Percentiles rank a stretch among this genome's conserved stretches.
These are phyloP conservation scores for Hydrolagus affinis DNA, from an alignment of 2,113 vertebrate genomes.

Conservation along the genomic window DNA sequence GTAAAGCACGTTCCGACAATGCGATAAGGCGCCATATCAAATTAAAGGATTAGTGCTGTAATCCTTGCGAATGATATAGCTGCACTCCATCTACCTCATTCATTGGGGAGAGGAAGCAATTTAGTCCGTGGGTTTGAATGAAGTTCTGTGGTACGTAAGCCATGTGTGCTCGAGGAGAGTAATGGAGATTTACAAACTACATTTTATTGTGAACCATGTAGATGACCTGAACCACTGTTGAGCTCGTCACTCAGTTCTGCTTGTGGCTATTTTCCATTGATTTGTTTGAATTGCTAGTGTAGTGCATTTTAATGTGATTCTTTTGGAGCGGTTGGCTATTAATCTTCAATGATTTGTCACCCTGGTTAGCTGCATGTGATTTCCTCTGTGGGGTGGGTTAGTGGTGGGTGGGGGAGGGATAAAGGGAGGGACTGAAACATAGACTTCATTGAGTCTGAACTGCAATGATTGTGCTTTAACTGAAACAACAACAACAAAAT, in stretches of 20 bases:
- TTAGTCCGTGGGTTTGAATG: too few species aligned
- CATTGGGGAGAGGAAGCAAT: too few species aligned
- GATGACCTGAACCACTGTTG: neutral
- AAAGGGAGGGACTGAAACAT: neutral
- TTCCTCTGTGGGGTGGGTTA: neutral
- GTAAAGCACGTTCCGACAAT: too few species aligned
- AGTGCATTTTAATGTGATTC: conserved; percentile 17
- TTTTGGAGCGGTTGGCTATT: neutral
- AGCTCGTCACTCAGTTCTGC: neutral
- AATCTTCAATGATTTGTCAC: neutral
- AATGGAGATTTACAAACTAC: neutral
- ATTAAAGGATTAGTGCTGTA: too few species aligned
- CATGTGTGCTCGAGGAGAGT: neutral
- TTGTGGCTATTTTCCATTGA: conserved; percentile 18
- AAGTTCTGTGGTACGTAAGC: too few species aligned
- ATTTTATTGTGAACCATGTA: neutral
- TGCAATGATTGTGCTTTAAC: neutral
- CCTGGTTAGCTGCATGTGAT: neutral
- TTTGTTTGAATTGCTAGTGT: neutral
- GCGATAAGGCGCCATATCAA: too few species aligned
- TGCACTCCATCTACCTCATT: too few species aligned
- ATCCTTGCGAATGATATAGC: too few species aligned
- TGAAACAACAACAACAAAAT: neutral
- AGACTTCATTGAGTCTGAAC: neutral
- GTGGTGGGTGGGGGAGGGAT: neutral